Conservation (phyloP, 2,888 invertebrate species). For the Lapara coniferarum region DNA sequence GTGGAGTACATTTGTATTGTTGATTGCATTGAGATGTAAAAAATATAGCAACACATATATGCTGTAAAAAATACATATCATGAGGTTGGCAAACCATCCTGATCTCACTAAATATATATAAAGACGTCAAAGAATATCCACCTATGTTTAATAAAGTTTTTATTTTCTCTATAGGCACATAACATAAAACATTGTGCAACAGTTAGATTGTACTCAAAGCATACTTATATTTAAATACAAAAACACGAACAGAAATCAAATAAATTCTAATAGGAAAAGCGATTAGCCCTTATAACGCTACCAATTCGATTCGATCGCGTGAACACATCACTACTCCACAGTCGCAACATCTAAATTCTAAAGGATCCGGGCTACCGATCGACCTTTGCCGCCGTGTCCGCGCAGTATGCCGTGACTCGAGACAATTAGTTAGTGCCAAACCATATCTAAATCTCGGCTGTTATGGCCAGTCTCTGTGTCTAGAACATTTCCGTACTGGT, state of each 20-base stretch:
- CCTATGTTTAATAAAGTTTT: too few species aligned
- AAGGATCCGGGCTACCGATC: constrained; percentile 48
- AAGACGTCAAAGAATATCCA: too few species aligned
- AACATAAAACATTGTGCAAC: too few species aligned
- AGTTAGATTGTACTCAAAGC: too few species aligned
- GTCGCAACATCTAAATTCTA: constrained; percentile 54
- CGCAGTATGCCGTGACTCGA: constrained; percentile 59
- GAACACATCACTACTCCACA: constrained; percentile 42
- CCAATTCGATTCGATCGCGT: constrained; percentile 7
- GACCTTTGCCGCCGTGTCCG: constrained; percentile 61
- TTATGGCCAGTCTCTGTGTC: constrained; percentile 7
- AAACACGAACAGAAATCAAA: too few species aligned
- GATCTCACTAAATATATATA: too few species aligned
- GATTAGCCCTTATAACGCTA: background rate
- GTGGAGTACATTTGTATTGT: too few species aligned
- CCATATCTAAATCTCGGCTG: constrained; percentile 39
- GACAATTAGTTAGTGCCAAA: constrained; percentile 51
- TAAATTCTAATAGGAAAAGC: background rate
- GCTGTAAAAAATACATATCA: too few species aligned
- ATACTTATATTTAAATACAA: too few species aligned
- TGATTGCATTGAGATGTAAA: background rate
- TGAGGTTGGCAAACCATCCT: too few species aligned
- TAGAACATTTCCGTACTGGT: constrained; percentile 18
- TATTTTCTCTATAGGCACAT: too few species aligned
- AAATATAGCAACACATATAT: background rate